phyloP scores from a whole-genome alignment of 2,113 vertebrate species.

The Dipodomys stephensi region DNA sequence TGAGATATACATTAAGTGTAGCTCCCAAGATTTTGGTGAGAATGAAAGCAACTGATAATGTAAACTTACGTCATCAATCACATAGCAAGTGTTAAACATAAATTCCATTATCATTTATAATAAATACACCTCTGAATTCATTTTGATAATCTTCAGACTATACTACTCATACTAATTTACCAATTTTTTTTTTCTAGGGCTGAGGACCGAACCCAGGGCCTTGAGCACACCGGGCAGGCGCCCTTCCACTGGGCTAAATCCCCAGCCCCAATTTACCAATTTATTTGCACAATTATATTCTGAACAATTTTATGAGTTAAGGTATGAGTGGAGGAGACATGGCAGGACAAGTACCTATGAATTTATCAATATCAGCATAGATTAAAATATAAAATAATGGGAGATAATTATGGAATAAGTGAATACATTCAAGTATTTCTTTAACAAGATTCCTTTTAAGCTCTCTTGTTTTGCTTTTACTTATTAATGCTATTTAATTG shows the following conservation, averaged over 20 bases:
- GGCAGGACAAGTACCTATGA: no score
- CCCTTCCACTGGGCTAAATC: no score
- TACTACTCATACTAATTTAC: background rate
- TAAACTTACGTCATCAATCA: no score
- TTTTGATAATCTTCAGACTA: background rate
- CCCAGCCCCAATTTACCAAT: background rate
- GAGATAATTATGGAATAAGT: background rate
- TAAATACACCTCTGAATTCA: background rate
- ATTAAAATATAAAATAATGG: background rate
- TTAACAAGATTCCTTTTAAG: background rate
- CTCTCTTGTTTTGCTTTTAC: background rate
- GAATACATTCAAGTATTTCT: background rate
- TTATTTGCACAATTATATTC: slow-evolving; percentile 38
- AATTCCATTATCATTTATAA: no score
- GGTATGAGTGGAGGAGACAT: background rate
- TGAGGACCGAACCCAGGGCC: no score
- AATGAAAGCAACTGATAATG: background rate
- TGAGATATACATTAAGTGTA: background rate
- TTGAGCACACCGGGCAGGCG: no score
- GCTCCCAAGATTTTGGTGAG: background rate
- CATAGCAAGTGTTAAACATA: no score
- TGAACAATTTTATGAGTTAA: slow-evolving; percentile 7
- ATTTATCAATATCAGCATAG: background rate
- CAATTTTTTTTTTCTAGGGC: background rate
- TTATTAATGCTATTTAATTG: background rate